These are phyloP conservation scores for Nipponacmea schrenckii DNA, from an alignment of 2,888 invertebrate genomes.

Conservation along the genomic window DNA sequence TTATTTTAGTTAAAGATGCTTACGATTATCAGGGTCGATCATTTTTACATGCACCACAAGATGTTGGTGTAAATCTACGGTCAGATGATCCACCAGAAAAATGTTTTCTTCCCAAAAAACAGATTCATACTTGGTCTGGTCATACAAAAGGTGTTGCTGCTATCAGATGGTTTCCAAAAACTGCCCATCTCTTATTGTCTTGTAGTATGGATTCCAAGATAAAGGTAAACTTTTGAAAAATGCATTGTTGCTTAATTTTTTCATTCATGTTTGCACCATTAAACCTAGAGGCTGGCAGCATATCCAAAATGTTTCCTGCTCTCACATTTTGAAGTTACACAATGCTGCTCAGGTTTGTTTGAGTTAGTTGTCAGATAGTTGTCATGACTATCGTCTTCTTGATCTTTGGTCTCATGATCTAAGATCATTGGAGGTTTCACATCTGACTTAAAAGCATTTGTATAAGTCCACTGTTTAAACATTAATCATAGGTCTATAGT, in stretches of 20 bases:
- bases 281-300: no score
- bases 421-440: no score
- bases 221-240: conserved; percentile 74
- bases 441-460: no score
- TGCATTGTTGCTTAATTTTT: not conserved
- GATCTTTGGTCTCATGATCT: no score
- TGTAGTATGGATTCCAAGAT: conserved; percentile 97
- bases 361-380: no score
- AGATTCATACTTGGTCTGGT: conserved; percentile 95
- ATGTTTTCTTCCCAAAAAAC: conserved; percentile 95
- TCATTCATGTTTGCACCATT: not conserved
- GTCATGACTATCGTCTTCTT: no score
- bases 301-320: no score
- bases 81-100: conserved; percentile 90
- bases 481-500: no score
- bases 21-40: conserved; percentile 97
- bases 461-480: no score
- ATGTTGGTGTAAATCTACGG: conserved; percentile 88
- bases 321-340: no score
- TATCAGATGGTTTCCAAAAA: conserved; percentile 92
- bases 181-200: conserved; percentile 93
- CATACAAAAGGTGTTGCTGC: conserved; percentile 96
- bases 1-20: conserved; percentile 81
- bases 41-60: conserved; percentile 91
- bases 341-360: no score